Percentiles rank a stretch among this genome's conserved stretches.
phyloP scores from a whole-genome alignment of 2,797 vertebrate genomes.

The Craterocephalus amniculus region DNA sequence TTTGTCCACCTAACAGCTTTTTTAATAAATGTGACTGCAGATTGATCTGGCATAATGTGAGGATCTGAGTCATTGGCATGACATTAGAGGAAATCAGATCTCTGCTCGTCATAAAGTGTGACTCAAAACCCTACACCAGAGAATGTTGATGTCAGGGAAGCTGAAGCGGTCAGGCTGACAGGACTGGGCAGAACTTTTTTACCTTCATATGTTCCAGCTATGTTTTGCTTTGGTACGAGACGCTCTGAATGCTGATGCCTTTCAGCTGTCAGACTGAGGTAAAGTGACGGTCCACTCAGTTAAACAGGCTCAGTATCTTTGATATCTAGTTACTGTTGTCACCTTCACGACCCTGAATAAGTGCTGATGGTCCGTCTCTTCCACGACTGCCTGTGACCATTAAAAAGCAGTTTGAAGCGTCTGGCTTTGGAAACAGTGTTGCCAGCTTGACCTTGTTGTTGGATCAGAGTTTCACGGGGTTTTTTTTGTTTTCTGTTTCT shows the following conservation, averaged over 20 bases:
- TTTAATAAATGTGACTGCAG: too few species aligned
- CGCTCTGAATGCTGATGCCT: neutral
- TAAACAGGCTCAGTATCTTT: neutral
- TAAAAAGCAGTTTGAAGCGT: neutral
- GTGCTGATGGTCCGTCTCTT: slow-evolving; percentile 1
- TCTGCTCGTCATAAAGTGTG: too few species aligned
- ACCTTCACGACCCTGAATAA: neutral
- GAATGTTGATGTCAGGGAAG: too few species aligned
- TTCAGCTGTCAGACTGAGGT: neutral
- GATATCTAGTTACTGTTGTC: neutral
- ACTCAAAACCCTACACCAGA: too few species aligned
- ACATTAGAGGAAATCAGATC: too few species aligned
- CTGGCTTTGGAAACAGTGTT: slow-evolving; percentile 17
- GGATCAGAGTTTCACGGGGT: slow-evolving; percentile 2
- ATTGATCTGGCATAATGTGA: too few species aligned
- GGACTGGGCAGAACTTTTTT: neutral
- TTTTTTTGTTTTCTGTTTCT: slow-evolving; percentile 19
- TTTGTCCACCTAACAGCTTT: too few species aligned
- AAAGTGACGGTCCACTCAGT: neutral
- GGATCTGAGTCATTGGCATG: too few species aligned
- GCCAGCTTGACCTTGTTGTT: neutral
- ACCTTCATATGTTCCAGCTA: neutral
- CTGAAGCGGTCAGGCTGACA: too few species aligned
- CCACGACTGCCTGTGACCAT: slow-evolving; percentile 25
- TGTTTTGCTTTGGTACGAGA: neutral